phyloP scores from a whole-genome alignment of 2,888 invertebrate genomes.

The Eudiplozoon nipponicum region DNA sequence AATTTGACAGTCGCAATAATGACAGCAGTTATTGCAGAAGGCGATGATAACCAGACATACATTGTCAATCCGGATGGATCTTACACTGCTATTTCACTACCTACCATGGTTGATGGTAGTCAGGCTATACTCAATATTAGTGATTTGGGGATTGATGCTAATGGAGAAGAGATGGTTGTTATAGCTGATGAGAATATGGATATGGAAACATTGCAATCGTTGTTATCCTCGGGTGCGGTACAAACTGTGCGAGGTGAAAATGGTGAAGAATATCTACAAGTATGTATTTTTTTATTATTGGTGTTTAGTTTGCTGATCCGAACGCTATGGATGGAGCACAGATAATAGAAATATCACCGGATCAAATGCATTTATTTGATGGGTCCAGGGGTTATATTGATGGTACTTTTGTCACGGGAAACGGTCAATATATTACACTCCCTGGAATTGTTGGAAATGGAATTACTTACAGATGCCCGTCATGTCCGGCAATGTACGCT shows the following conservation, averaged over 20 bases:
- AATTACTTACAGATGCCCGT: slow-evolving; percentile 13
- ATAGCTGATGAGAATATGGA: slow-evolving; percentile 3
- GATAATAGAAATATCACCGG: slow-evolving; percentile 6
- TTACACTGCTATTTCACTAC: too few species aligned
- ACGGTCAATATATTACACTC: too few species aligned
- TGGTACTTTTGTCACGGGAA: too few species aligned
- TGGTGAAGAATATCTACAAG: slow-evolving; percentile 3
- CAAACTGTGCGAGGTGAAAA: background rate
- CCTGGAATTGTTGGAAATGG: slow-evolving; percentile 3
- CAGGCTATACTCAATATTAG: too few species aligned
- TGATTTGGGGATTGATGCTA: too few species aligned
- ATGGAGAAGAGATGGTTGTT: slow-evolving; percentile 3
- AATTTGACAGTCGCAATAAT: too few species aligned
- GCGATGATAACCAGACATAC: too few species aligned
- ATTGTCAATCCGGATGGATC: too few species aligned
- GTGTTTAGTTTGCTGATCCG: background rate
- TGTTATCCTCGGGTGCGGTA: background rate
- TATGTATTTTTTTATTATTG: too few species aligned
- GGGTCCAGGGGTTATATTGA: too few species aligned
- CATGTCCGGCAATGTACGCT: slow-evolving; percentile 8
- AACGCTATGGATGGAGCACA: background rate
- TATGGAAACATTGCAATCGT: background rate
- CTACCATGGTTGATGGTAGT: too few species aligned
- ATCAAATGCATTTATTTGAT: slow-evolving; percentile 2
- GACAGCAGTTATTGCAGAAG: too few species aligned